Conservation (phyloP, 2,888 invertebrate species). For the Pseudolycoriella hygida region DNA sequence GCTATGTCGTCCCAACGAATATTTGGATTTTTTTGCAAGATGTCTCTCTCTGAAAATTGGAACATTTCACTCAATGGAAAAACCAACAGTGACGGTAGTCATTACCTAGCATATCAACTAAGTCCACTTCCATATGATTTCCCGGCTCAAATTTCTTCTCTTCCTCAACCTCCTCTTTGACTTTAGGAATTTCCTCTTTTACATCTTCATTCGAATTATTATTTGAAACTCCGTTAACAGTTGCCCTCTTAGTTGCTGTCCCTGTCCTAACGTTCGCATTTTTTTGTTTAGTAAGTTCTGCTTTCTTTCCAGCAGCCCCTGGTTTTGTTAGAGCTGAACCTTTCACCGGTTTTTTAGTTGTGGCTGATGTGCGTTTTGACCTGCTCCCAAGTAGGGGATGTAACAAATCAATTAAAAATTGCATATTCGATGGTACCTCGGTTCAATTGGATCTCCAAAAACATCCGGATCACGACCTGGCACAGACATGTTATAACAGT, state of each 20-base stretch:
- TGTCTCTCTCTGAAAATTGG: constrained; percentile 58
- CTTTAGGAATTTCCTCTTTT: no score
- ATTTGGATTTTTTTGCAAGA: constrained; percentile 91
- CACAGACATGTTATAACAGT: constrained; percentile 44
- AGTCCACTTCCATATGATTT: constrained; percentile 65
- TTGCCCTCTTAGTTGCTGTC: constrained; percentile 6
- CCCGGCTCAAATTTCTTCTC: constrained; percentile 74
- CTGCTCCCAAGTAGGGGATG: neutral
- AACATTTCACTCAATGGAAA: neutral
- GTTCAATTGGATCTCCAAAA: constrained; percentile 20
- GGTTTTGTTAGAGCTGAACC: neutral
- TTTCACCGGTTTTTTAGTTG: neutral
- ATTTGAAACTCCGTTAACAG: constrained; percentile 4
- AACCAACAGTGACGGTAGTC: neutral
- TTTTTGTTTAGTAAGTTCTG: neutral
- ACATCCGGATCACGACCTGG: constrained; percentile 58
- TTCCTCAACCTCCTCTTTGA: constrained; percentile 40
- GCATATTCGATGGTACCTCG: neutral
- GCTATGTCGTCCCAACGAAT: constrained; percentile 92
- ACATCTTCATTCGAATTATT: constrained; percentile 16
- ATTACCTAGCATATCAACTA: constrained; percentile 75
- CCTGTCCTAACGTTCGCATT: neutral
- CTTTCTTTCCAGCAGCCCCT: neutral
- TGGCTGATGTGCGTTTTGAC: neutral
- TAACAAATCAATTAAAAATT: neutral